phyloP scores from a whole-genome alignment of 2,888 invertebrate genomes.

The Cephus sareptanus region DNA sequence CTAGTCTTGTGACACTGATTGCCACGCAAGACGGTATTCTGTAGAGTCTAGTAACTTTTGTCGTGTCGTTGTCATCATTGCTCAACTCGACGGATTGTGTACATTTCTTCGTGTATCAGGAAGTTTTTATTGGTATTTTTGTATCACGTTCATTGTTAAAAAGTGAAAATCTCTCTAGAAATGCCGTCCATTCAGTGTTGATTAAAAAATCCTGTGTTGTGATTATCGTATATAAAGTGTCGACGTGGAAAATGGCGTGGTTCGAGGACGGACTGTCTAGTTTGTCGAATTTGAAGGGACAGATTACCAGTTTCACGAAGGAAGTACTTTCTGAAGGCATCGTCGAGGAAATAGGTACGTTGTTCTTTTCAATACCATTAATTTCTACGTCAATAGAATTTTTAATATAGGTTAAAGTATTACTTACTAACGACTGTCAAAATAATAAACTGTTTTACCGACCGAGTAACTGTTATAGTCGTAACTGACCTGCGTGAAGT shows the following conservation, averaged over 20 bases:
- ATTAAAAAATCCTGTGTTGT: background rate
- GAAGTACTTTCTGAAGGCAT: conserved; percentile 85
- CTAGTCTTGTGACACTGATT: background rate
- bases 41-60: conserved; percentile 1
- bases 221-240: conserved; percentile 27
- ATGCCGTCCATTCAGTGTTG: background rate
- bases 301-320: conserved; percentile 88
- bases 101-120: background rate
- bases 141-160: background rate
- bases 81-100: conserved; percentile 2
- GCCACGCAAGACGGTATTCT: background rate
- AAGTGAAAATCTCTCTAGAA: background rate
- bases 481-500: background rate
- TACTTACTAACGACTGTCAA: conserved; percentile 57
- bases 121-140: conserved; percentile 6
- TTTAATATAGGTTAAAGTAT: conserved; percentile 12
- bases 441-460: conserved; percentile 56
- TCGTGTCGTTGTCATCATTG: background rate
- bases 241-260: conserved; percentile 65
- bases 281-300: conserved; percentile 79
- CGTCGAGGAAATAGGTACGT: conserved; percentile 72
- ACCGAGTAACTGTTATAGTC: conserved; percentile 18
- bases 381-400: background rate
- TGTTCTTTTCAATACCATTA: background rate
- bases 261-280: conserved; percentile 62